A percentile compares a stretch with the other conserved stretches of the same genome.
Conservation (phyloP, 2,113 vertebrate species). For the Calonectris borealis region DNA sequence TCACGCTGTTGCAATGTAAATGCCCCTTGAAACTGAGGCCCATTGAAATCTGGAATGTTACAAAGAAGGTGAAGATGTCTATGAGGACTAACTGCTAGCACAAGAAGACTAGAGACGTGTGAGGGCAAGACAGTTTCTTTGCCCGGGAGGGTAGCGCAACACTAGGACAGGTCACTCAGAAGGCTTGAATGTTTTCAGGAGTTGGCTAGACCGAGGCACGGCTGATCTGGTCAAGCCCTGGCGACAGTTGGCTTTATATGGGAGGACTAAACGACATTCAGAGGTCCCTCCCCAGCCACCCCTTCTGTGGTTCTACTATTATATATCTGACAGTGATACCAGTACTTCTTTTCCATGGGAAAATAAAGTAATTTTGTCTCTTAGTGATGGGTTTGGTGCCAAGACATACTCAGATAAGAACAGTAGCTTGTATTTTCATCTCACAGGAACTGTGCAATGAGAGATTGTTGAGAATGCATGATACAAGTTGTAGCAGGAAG, state of each 20-base stretch:
- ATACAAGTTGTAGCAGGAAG: background rate
- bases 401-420: background rate
- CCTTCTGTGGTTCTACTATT: background rate
- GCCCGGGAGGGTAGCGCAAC: background rate
- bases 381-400: background rate
- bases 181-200: background rate
- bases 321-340: background rate
- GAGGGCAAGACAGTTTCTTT: background rate
- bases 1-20: background rate
- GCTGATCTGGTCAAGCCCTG: background rate
- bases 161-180: background rate
- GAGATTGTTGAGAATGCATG: background rate
- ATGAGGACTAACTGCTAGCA: background rate
- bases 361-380: conserved; percentile 10
- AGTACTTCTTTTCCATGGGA: background rate
- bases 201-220: background rate
- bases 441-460: background rate
- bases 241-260: background rate
- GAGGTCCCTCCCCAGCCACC: background rate
- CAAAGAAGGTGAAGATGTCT: background rate
- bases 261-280: background rate
- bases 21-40: background rate
- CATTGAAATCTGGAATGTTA: background rate
- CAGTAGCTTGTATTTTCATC: background rate
- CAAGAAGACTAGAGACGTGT: background rate